These are phyloP conservation scores for Misgurnus mizolepis DNA, from an alignment of 2,113 vertebrate genomes.

Conservation along the genomic window DNA sequence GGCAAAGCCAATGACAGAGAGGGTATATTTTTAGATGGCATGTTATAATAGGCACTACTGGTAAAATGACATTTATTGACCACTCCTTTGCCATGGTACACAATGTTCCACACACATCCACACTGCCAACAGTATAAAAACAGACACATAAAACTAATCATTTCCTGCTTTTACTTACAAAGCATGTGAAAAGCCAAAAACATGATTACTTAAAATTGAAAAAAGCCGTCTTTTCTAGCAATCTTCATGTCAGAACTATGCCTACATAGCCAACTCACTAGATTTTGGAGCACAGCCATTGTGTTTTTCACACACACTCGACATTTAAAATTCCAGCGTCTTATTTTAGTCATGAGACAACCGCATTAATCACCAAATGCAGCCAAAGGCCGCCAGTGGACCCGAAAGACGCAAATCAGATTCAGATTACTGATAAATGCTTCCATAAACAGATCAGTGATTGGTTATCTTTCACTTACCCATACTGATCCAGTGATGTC, in stretches of 20 bases:
- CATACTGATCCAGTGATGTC: conserved; percentile 16
- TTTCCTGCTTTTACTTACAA: no score
- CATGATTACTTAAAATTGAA: no score
- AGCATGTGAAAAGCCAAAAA: no score
- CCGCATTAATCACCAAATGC: not conserved
- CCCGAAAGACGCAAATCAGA: conserved; percentile 19
- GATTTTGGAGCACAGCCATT: not conserved
- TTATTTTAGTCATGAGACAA: conserved; percentile 31
- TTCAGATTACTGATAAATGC: conserved; percentile 30
- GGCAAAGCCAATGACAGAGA: conserved; percentile 11
- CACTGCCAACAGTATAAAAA: not conserved
- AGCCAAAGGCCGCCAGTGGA: not conserved
- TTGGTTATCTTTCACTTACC: conserved; percentile 13
- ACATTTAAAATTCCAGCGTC: not conserved
- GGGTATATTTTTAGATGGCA: conserved; percentile 43
- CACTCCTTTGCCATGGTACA: conserved; percentile 36
- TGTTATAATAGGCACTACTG: conserved; percentile 41
- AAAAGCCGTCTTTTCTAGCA: no score
- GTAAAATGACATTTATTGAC: conserved; percentile 34
- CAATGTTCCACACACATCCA: not conserved
- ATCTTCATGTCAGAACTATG: not conserved
- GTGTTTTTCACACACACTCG: not conserved
- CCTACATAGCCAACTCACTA: not conserved
- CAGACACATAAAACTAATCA: no score
- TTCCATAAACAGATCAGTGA: not conserved